Conservation (phyloP, 2,888 invertebrate genomes). For the Ectropis crepuscularia region DNA sequence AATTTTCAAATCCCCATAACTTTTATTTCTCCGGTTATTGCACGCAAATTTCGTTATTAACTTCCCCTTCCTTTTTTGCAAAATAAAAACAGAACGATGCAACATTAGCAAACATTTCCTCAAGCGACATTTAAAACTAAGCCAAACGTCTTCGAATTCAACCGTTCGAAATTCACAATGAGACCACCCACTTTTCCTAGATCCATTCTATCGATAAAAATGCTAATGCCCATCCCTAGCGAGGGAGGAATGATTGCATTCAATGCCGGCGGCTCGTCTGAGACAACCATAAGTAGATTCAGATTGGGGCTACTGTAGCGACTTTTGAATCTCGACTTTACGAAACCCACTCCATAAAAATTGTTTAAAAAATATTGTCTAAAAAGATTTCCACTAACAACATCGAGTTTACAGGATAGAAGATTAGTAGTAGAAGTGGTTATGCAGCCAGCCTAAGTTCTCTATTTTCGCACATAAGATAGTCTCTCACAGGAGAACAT, state of each 20-base stretch:
- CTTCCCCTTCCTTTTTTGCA: not conserved
- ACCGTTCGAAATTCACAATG: conserved; percentile 33
- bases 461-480: too few relatives aligned
- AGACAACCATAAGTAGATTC: conserved; percentile 54
- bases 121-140: conserved; percentile 23
- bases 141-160: not conserved
- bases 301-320: conserved; percentile 55
- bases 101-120: not conserved
- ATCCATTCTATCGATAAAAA: conserved; percentile 77
- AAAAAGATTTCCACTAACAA: conserved; percentile 2
- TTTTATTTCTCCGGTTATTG: too few relatives aligned
- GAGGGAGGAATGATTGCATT: conserved; percentile 73
- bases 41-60: not conserved
- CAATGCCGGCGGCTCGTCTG: conserved; percentile 58
- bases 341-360: conserved; percentile 46
- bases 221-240: conserved; percentile 74
- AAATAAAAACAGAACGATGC: not conserved
- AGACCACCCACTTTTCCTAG: conserved; percentile 45
- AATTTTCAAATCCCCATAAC: too few relatives aligned
- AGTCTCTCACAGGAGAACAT: too few relatives aligned
- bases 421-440: too few relatives aligned
- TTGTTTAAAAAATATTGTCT: conserved; percentile 39
- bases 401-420: too few relatives aligned
- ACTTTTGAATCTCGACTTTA: conserved; percentile 53
- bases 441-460: too few relatives aligned